Evolutionary conservation across 2,888 invertebrate genomes (phyloP).

Genomic region (Rhagonycha lutea): DNA sequence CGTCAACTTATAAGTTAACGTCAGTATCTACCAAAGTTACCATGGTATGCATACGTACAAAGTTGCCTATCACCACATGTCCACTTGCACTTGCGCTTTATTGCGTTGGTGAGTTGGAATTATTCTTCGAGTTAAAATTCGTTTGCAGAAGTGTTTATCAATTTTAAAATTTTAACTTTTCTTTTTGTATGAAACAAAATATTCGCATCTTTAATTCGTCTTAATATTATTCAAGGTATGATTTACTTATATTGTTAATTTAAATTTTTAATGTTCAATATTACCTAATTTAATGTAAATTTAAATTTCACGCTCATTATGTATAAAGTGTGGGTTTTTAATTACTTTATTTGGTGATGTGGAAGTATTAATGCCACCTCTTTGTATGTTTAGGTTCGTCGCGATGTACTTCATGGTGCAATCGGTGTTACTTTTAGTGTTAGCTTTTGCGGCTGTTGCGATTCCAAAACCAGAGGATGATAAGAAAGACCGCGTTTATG

Average conservation of each 20-base stretch:
- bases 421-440: constrained; percentile 26
- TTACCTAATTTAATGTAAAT: background rate
- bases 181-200: background rate
- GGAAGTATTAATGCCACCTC: background rate
- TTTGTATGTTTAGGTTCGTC: background rate
- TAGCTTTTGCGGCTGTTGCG: constrained; percentile 51
- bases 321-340: background rate
- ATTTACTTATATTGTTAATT: background rate
- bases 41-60: background rate
- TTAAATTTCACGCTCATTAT: background rate
- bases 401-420: constrained; percentile 22
- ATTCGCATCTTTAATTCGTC: background rate
- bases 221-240: background rate
- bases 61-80: background rate
- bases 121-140: background rate
- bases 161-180: background rate
- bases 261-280: background rate
- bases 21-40: background rate
- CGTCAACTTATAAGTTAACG: too few species aligned
- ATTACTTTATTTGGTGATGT: constrained; percentile 11
- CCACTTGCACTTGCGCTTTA: background rate
- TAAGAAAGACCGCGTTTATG: constrained; percentile 65
- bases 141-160: background rate
- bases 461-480: constrained; percentile 75
- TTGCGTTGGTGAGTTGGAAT: background rate